phyloP scores from a whole-genome alignment of 2,888 invertebrate genomes.

The Stictocephala bisonia region DNA sequence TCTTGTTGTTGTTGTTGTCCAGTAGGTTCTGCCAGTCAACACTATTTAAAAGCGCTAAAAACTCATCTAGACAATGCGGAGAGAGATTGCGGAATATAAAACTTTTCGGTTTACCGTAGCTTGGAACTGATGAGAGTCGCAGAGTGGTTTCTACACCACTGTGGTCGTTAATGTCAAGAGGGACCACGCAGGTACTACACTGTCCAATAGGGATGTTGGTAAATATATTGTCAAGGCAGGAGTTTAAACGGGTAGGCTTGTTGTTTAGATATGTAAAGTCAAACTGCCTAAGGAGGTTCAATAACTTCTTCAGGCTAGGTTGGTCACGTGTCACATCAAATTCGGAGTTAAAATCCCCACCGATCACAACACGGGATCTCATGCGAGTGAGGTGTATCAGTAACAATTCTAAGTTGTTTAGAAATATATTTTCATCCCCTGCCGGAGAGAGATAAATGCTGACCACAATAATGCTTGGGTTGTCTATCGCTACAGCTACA shows the following conservation, averaged over 20 bases:
- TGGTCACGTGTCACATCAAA: not conserved
- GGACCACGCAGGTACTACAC: not conserved
- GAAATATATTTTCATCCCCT: conserved; percentile 2
- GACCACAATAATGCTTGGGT: not conserved
- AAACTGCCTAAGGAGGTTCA: conserved; percentile 6
- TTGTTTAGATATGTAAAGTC: not conserved
- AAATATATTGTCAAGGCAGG: conserved; percentile 8
- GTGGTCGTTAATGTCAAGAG: not conserved
- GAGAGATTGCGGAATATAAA: not conserved
- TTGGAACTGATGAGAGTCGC: not conserved
- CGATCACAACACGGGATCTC: not conserved
- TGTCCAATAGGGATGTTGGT: not conserved
- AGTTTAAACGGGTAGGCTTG: not conserved
- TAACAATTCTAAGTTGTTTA: not conserved
- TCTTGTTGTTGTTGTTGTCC: not conserved
- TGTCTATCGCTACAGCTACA: not conserved
- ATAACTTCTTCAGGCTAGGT: not conserved
- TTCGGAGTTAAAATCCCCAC: not conserved
- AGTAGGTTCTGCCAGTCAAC: not conserved
- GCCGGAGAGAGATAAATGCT: not conserved
- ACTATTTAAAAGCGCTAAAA: not conserved
- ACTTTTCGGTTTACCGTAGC: not conserved
- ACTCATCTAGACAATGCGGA: not conserved
- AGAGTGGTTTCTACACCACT: not conserved
- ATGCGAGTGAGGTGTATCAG: not conserved